These are phyloP conservation scores for Pachycephala philippinensis DNA, from an alignment of 2,113 vertebrate genomes.

Conservation along the genomic window DNA sequence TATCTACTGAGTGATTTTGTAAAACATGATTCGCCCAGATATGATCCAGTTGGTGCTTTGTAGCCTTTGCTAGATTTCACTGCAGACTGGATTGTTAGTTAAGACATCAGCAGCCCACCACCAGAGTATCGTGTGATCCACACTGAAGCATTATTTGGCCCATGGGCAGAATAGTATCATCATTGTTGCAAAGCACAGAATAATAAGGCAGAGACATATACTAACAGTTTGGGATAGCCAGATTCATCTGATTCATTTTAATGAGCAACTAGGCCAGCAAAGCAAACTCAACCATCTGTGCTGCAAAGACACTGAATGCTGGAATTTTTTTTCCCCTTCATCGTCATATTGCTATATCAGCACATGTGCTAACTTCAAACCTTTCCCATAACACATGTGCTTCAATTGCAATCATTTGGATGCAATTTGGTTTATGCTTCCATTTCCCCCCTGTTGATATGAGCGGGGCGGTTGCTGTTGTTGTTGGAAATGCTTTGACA, in stretches of 20 bases:
- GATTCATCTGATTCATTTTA: conserved; percentile 57
- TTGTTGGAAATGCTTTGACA: conserved; percentile 50
- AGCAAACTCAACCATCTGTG: conserved; percentile 58
- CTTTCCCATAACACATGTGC: conserved; percentile 44
- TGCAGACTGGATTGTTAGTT: neutral
- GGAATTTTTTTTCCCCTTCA: conserved; percentile 35
- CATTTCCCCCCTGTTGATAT: conserved; percentile 35
- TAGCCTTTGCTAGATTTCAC: neutral
- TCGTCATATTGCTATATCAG: conserved; percentile 54
- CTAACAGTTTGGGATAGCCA: conserved; percentile 43
- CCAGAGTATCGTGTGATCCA: neutral
- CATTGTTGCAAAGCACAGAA: conserved; percentile 31
- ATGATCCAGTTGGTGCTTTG: neutral
- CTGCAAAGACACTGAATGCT: conserved; percentile 52
- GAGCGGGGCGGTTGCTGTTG: neutral
- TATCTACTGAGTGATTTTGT: neutral
- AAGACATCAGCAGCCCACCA: neutral
- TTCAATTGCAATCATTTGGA: conserved; percentile 43
- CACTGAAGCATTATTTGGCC: neutral
- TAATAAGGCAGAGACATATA: conserved; percentile 34
- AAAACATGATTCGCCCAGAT: neutral
- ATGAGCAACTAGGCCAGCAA: conserved; percentile 51
- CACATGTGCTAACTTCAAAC: conserved; percentile 65
- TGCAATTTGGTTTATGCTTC: conserved; percentile 61
- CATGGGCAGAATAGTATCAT: neutral